A percentile compares a stretch with the other conserved stretches of the same genome.
phyloP scores from a whole-genome alignment of 2,888 invertebrate genomes.

The Drosophila niveifrons region DNA sequence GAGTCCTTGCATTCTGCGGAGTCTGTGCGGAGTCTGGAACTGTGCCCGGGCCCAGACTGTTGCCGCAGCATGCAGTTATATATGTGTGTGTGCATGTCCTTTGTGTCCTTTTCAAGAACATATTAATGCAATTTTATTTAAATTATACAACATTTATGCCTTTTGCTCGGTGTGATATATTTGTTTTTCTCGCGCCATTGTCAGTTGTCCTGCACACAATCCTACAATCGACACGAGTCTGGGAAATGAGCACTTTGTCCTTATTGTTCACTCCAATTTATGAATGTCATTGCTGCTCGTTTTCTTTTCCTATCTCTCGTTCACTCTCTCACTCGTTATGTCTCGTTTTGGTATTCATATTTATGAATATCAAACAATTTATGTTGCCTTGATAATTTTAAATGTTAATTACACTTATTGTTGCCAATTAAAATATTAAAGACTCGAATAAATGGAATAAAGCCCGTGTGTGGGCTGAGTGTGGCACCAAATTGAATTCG shows the following conservation, averaged over 20 bases:
- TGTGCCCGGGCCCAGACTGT: conserved; percentile 51
- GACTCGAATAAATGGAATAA: conserved; percentile 28
- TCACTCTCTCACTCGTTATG: background rate
- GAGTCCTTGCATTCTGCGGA: conserved; percentile 13
- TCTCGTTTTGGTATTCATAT: conserved; percentile 24
- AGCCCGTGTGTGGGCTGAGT: background rate
- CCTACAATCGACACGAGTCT: conserved; percentile 21
- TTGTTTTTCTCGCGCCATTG: conserved; percentile 51
- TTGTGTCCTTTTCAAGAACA: conserved; percentile 53
- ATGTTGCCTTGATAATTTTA: conserved; percentile 61
- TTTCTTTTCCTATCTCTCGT: background rate
- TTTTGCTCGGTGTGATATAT: conserved; percentile 61
- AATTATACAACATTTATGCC: conserved; percentile 76
- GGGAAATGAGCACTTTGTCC: conserved; percentile 35
- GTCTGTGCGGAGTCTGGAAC: conserved; percentile 45
- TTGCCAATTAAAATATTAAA: conserved; percentile 66
- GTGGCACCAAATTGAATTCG: conserved; percentile 11
- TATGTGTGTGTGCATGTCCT: conserved; percentile 9
- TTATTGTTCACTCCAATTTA: conserved; percentile 39
- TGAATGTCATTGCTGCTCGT: conserved; percentile 6
- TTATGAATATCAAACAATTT: conserved; percentile 62
- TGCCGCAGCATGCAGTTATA: conserved; percentile 53
- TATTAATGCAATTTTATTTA: conserved; percentile 80
- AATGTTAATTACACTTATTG: conserved; percentile 65
- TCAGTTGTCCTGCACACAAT: conserved; percentile 23